phyloP scores from a whole-genome alignment of 2,797 vertebrate genomes.

The Galago senegalensis region DNA sequence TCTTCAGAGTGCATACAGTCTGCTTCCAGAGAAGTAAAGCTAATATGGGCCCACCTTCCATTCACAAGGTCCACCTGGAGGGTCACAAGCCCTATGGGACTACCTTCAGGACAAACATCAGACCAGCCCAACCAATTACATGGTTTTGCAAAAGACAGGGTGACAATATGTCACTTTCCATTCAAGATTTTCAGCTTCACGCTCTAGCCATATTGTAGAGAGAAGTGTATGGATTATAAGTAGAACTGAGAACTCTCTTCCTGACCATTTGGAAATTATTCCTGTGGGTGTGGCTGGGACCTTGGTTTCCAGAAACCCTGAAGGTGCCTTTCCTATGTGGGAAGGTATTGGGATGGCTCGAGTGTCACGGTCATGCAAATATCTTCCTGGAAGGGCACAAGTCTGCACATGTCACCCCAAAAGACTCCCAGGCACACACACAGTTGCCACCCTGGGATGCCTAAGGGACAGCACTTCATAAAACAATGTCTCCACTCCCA shows the following conservation, averaged over 20 bases:
- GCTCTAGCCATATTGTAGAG: background rate
- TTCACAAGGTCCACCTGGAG: background rate
- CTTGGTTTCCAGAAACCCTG: background rate
- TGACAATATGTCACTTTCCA: rapidly evolving
- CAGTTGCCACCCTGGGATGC: background rate
- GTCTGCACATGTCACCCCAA: background rate
- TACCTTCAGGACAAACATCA: background rate
- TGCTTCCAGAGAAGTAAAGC: background rate
- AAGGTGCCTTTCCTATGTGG: background rate
- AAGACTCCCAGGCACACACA: background rate
- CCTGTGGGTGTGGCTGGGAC: background rate
- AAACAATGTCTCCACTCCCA: background rate
- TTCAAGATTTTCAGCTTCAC: background rate
- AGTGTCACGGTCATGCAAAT: too few species aligned
- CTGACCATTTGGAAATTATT: background rate
- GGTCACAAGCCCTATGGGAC: background rate
- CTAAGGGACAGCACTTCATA: background rate
- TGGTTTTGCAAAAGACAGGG: background rate
- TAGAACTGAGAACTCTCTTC: background rate
- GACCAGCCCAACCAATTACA: rapidly evolving
- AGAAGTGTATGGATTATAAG: background rate
- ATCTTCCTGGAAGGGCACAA: background rate
- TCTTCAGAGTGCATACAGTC: background rate
- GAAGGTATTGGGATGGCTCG: too few species aligned
- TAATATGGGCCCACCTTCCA: background rate